Base-by-base conservation (phyloP, 64 coral and sea anemone species). In the Stichodactyla mertensii region DNA sequence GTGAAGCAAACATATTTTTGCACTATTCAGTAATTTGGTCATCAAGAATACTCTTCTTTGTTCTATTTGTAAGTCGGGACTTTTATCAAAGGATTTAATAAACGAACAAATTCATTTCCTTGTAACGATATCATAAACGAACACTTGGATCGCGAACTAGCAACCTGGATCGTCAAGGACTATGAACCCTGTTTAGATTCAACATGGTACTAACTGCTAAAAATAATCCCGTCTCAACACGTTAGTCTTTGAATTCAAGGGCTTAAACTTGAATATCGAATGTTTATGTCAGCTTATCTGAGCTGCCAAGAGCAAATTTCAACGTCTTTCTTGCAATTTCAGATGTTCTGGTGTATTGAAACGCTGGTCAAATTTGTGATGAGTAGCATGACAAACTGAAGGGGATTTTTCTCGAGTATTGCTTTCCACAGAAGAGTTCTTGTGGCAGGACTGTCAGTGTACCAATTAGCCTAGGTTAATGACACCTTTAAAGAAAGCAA, bases 351-450 rank as follows among this genome's bases (percentile, higher is more conserved):
- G 78, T 81, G 69, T 81, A 55, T 81, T 81, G 78, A 81, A 81
- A 55, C 78, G 53, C 78, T 81, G 78, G 78, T 81, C 78, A 81
- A 81, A 81, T 81, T 53, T 55, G 36, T 55, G 78, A 81, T 81
- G 78, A 81, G 51, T 81, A 81, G 53, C 15, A 6, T 81, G 78
- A 81, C 78, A 81, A 81, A 81, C 78, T 81, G 78, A 22, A 81
- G 78, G 78, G 78, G 78, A 81, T 8, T 81, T 81, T 81, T 81
- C 78, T 81, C 78, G 78, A 81, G 78, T 81, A 81, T 81, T 81
- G 78, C 78, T 81, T 81, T 81, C 78, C 78, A 81, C 78, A 81
- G 78, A 81, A 81, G 78, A 81, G 78, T 81, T 81, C 78, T 81
- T 81, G 52, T 81, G 78, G 78, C 78, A 81, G 36, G 36, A 55